Evolutionary conservation across 2,888 invertebrate species (phyloP).

Genomic region (Agrotis exclamationis): DNA sequence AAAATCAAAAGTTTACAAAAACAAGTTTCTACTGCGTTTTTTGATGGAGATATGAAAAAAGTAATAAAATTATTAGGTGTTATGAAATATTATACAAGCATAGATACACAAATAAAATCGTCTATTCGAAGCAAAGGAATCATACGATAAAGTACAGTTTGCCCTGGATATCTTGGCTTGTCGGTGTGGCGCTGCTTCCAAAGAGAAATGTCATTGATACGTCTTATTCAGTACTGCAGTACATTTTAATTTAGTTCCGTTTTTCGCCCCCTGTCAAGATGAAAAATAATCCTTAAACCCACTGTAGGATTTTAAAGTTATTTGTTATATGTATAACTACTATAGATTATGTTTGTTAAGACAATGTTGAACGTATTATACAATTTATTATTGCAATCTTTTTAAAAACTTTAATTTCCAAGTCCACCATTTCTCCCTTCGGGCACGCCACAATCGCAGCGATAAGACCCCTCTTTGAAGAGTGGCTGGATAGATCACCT

Average conservation of each 20-base stretch:
- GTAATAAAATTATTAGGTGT: conserved; percentile 93
- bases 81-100: conserved; percentile 96
- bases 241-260: conserved; percentile 21
- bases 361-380: conserved; percentile 17
- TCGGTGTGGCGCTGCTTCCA: neutral
- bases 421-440: too few relatives aligned
- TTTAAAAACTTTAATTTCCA: too few relatives aligned
- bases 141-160: conserved; percentile 76
- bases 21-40: conserved; percentile 92
- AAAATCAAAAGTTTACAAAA: conserved; percentile 89
- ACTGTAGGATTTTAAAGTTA: neutral
- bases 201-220: neutral
- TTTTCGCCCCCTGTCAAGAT: neutral
- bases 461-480: too few relatives aligned
- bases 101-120: conserved; percentile 94
- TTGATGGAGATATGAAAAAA: conserved; percentile 91
- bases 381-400: conserved; percentile 17
- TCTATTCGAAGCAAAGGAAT: conserved; percentile 91
- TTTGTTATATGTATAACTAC: conserved; percentile 17
- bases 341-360: conserved; percentile 31
- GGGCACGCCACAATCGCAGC: too few relatives aligned
- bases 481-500: too few relatives aligned
- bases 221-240: neutral
- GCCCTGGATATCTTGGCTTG: neutral
- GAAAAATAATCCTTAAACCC: neutral